Evolutionary conservation across 2,888 invertebrate genomes (phyloP).

Genomic region (Salpingus planirostris): DNA sequence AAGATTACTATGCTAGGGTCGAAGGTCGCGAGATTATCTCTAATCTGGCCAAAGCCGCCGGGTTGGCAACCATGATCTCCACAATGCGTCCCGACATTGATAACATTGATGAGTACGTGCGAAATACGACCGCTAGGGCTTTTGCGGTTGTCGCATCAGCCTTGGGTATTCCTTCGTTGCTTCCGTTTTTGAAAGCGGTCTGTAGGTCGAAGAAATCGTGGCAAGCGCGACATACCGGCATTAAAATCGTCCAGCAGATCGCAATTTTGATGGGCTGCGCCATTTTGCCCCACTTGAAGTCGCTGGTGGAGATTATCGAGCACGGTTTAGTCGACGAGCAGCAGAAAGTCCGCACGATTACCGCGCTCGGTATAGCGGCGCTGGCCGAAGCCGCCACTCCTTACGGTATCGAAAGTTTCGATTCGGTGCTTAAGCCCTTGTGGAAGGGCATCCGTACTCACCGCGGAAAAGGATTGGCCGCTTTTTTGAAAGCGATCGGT

Average conservation of each 20-base stretch:
- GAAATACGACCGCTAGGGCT: slow-evolving; percentile 98
- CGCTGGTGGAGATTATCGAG: slow-evolving; percentile 98
- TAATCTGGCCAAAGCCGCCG: slow-evolving; percentile 98
- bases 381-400: slow-evolving; percentile 98
- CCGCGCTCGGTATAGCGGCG: slow-evolving; percentile 95
- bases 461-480: slow-evolving; percentile 88
- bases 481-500: slow-evolving; percentile 99
- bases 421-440: slow-evolving; percentile 96
- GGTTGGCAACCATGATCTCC: slow-evolving; percentile 99
- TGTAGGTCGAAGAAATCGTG: slow-evolving; percentile 99
- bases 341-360: slow-evolving; percentile 98
- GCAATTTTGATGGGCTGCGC: slow-evolving; percentile 99
- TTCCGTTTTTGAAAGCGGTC: slow-evolving; percentile 98
- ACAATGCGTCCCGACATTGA: slow-evolving; percentile 99
- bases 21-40: slow-evolving; percentile 99
- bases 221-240: slow-evolving; percentile 97
- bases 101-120: slow-evolving; percentile 98
- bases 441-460: slow-evolving; percentile 98
- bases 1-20: slow-evolving; percentile 99
- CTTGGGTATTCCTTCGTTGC: slow-evolving; percentile 90
- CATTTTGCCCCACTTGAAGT: slow-evolving; percentile 94
- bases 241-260: slow-evolving; percentile 99
- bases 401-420: slow-evolving; percentile 99
- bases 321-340: slow-evolving; percentile 98
- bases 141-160: slow-evolving; percentile 99